Conservation (phyloP, 2,113 vertebrate species). For the Sapajus apella region DNA sequence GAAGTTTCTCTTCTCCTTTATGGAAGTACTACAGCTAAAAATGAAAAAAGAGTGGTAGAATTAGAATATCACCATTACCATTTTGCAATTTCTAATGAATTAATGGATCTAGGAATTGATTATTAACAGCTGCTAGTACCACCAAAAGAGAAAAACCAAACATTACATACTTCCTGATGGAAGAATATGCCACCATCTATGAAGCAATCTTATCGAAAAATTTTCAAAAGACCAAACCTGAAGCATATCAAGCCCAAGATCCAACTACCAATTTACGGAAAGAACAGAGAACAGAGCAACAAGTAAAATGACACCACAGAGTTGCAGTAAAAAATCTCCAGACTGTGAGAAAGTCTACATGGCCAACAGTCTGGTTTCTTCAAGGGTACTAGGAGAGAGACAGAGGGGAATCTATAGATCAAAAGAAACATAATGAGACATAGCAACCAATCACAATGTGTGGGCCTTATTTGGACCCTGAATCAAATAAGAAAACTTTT, state of each 20-base stretch:
- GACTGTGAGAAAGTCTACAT: neutral
- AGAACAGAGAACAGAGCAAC: neutral
- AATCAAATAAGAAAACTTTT: slow-evolving; percentile 5
- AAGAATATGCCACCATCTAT: neutral
- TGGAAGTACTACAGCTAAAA: neutral
- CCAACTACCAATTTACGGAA: neutral
- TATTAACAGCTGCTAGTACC: neutral
- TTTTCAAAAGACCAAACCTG: neutral
- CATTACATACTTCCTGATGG: neutral
- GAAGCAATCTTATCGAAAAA: neutral
- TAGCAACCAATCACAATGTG: neutral
- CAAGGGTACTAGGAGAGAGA: neutral
- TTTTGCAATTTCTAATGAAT: slow-evolving; percentile 16
- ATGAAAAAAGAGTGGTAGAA: neutral
- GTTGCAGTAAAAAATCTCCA: neutral
- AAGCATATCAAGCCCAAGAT: neutral
- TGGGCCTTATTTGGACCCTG: neutral
- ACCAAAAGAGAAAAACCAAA: neutral
- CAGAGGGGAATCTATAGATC: no score
- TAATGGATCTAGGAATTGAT: neutral
- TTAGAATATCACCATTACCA: neutral
- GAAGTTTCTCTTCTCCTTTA: neutral
- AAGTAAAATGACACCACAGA: neutral
- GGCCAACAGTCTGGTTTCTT: neutral
- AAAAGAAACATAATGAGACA: neutral